phyloP scores from a whole-genome alignment of 2,113 vertebrate genomes.

The Suricata suricatta region DNA sequence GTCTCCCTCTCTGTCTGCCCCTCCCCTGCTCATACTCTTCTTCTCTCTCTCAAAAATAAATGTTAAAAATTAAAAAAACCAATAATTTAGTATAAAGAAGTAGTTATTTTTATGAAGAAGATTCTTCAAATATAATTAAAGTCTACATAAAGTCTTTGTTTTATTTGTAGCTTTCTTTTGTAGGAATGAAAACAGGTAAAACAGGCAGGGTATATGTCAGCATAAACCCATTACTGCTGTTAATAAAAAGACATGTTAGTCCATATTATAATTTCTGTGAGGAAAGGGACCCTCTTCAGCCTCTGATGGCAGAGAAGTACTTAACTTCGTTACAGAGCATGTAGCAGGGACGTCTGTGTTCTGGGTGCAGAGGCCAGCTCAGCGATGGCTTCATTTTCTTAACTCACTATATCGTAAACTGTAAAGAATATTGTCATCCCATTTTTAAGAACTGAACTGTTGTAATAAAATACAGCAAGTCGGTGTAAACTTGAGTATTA shows the following conservation, averaged over 20 bases:
- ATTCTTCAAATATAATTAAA: not conserved
- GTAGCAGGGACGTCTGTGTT: not conserved
- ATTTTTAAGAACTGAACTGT: not conserved
- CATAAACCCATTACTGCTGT: not conserved
- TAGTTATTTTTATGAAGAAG: not conserved
- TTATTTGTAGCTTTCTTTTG: slow-evolving; percentile 2
- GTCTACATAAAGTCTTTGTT: not conserved
- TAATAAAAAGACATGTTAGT: not conserved
- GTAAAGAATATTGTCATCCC: not conserved
- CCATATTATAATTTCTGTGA: not conserved
- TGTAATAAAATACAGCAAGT: not conserved
- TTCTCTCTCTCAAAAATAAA: no score
- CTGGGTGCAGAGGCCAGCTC: not conserved
- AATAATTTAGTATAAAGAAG: not conserved
- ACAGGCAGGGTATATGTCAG: not conserved
- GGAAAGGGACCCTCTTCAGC: not conserved
- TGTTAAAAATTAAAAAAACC: no score
- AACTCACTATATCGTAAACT: not conserved
- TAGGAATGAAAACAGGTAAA: not conserved
- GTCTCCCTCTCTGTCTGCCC: no score
- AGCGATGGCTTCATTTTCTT: not conserved
- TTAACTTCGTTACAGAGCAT: not conserved
- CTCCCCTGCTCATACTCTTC: no score
- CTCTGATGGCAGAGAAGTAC: not conserved
- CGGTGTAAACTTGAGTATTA: not conserved